phyloP scores from a whole-genome alignment of 2,113 vertebrate genomes.

The Scomber japonicus region DNA sequence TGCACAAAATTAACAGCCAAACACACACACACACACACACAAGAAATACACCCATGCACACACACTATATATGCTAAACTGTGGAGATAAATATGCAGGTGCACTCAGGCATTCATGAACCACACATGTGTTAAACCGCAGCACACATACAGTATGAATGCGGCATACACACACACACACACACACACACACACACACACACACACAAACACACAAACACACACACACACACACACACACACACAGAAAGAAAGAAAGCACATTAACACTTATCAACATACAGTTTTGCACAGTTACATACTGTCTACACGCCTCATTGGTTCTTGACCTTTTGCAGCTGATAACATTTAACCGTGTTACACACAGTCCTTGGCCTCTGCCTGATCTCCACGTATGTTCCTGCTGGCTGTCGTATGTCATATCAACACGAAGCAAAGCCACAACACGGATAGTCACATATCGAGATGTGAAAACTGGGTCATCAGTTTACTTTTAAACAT shows the following conservation, averaged over 20 bases:
- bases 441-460: background rate
- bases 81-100: background rate
- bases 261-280: slow-evolving; percentile 31
- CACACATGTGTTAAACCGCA: background rate
- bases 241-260: too few species aligned
- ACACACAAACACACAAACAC: slow-evolving; percentile 16
- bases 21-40: background rate
- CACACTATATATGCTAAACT: background rate
- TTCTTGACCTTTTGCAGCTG: slow-evolving; percentile 27
- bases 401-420: slow-evolving; percentile 1
- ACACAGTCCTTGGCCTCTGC: background rate
- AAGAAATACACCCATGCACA: background rate
- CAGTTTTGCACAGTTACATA: background rate
- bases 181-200: slow-evolving; percentile 10
- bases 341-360: slow-evolving; percentile 15
- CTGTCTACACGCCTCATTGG: slow-evolving; percentile 4
- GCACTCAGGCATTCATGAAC: background rate
- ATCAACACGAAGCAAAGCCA: background rate
- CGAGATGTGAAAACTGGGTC: background rate
- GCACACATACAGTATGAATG: background rate
- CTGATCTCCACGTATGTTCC: background rate
- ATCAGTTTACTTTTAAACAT: background rate
- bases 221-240: slow-evolving; percentile 22
- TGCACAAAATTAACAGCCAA: too few species aligned
- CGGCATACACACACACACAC: slow-evolving; percentile 17